Conservation (phyloP, 2,113 vertebrate genomes). For the Microcebus lehilahytsara region DNA sequence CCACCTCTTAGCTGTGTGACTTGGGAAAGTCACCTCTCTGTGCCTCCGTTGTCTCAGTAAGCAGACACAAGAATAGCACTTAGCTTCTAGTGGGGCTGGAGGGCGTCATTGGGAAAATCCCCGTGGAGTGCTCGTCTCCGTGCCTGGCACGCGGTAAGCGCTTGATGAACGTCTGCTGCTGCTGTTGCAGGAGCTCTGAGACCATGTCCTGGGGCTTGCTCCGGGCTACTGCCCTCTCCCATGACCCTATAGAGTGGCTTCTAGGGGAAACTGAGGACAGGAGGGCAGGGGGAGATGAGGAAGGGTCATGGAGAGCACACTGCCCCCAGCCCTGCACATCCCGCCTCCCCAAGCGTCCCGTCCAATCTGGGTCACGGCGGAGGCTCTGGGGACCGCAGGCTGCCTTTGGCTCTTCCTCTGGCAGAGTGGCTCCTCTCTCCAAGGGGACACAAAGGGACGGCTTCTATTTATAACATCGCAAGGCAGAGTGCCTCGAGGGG, state of each 20-base stretch:
- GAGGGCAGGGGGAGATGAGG: too few species aligned
- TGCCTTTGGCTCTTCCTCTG: background rate
- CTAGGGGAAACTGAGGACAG: background rate
- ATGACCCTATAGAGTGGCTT: background rate
- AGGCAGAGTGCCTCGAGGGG: background rate
- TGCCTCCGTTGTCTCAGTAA: background rate
- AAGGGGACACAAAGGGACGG: slow-evolving; percentile 62
- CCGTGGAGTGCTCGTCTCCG: background rate
- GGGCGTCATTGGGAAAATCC: background rate
- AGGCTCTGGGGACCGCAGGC: background rate
- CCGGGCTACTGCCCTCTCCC: background rate
- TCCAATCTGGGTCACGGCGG: slow-evolving; percentile 72
- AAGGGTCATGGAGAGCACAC: fast-evolving
- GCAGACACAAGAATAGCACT: background rate
- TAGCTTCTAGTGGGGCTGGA: background rate
- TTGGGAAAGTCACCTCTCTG: background rate
- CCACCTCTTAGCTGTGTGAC: background rate
- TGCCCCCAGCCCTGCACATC: background rate
- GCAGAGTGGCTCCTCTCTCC: background rate
- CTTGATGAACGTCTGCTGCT: background rate
- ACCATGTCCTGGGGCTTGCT: fast-evolving
- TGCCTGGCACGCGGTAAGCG: background rate
- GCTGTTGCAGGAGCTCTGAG: background rate
- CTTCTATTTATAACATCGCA: slow-evolving; percentile 73
- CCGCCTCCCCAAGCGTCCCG: background rate